A percentile compares a stretch with the other conserved stretches of the same genome.
Evolutionary conservation across 2,888 invertebrate genomes (phyloP).

Genomic region (Maniola hyperantus): DNA sequence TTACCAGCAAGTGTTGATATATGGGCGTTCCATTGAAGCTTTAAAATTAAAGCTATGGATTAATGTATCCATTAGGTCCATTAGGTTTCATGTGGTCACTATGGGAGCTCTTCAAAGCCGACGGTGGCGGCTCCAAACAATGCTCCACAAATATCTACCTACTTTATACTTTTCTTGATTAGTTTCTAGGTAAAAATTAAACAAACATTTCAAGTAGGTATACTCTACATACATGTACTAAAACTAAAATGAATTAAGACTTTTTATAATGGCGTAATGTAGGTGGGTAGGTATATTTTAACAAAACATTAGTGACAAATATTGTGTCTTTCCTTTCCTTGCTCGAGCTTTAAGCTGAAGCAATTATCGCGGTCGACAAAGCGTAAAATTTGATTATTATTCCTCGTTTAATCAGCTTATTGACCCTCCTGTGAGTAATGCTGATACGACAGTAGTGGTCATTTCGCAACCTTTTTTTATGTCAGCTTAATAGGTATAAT

Average conservation of each 20-base stretch:
- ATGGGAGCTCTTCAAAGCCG: too few species aligned
- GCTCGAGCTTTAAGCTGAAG: constrained; percentile 22
- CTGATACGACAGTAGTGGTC: constrained; percentile 24
- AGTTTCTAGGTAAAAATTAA: too few species aligned
- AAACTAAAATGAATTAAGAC: background rate
- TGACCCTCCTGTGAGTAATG: constrained; percentile 22
- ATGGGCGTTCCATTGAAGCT: too few species aligned
- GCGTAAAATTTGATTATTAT: constrained; percentile 33
- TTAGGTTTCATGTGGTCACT: too few species aligned
- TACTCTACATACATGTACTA: too few species aligned
- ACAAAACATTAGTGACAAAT: constrained; percentile 22
- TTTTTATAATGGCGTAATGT: background rate
- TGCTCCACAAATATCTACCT: too few species aligned
- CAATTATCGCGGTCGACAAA: constrained; percentile 33
- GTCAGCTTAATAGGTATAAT: constrained; percentile 38
- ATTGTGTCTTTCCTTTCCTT: constrained; percentile 14
- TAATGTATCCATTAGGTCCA: too few species aligned
- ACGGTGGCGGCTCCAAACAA: too few species aligned
- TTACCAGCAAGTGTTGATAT: too few species aligned
- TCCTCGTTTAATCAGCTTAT: constrained; percentile 34
- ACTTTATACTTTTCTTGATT: too few species aligned
- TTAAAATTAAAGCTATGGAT: too few species aligned
- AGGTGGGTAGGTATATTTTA: background rate
- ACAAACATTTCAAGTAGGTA: too few species aligned
- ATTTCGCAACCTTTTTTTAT: constrained; percentile 32